Evolutionary conservation across 2,797 vertebrate species (phyloP).

Genomic region (Amblyraja radiata): DNA sequence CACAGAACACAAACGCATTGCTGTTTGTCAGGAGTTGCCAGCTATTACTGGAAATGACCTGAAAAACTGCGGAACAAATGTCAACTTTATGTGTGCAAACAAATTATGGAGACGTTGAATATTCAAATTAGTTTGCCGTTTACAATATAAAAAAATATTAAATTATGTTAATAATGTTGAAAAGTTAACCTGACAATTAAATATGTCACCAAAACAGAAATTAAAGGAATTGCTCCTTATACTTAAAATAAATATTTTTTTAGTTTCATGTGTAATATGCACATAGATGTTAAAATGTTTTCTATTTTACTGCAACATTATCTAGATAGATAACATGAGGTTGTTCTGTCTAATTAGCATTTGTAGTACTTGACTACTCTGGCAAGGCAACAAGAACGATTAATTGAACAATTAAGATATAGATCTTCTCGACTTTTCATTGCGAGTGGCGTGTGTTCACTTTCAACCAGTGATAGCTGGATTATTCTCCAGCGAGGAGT

Average conservation of each 20-base stretch:
- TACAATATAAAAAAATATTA: background rate
- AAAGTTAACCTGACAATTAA: background rate
- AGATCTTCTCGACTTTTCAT: background rate
- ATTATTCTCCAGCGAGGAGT: conserved; percentile 19
- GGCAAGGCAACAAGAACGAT: background rate
- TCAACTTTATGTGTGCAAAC: background rate
- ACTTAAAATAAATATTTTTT: background rate
- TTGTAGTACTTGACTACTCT: background rate
- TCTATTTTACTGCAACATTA: background rate
- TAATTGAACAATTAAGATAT: conserved; percentile 8
- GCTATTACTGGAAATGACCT: background rate
- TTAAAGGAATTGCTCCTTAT: background rate
- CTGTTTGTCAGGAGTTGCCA: background rate
- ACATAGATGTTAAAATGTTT: background rate
- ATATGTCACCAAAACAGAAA: background rate
- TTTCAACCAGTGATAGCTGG: background rate
- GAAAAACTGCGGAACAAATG: background rate
- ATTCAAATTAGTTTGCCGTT: background rate
- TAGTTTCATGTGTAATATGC: background rate
- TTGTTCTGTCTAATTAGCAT: conserved; percentile 5
- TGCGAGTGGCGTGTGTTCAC: background rate
- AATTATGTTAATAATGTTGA: background rate
- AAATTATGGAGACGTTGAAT: background rate
- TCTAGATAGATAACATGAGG: background rate
- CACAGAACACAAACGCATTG: background rate